Conservation (phyloP, 2,888 invertebrate species). For the Drosophila antonietae region DNA sequence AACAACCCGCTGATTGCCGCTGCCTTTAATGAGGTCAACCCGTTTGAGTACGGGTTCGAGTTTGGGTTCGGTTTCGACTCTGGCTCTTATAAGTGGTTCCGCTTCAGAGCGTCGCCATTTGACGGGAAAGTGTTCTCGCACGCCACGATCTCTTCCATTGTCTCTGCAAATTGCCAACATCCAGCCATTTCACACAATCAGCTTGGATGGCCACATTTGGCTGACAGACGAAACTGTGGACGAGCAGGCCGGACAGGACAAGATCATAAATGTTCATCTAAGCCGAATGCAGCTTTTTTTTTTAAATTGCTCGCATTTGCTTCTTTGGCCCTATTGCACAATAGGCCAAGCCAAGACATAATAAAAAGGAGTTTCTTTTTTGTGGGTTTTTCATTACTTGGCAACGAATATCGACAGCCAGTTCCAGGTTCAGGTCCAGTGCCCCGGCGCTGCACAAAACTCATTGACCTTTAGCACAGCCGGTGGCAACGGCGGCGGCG, state of each 20-base stretch:
- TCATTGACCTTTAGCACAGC: constrained; percentile 76
- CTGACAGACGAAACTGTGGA: constrained; percentile 4
- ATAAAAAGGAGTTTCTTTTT: constrained; percentile 28
- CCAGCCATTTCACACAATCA: constrained; percentile 56
- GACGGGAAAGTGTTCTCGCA: constrained; percentile 69
- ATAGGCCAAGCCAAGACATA: constrained; percentile 19
- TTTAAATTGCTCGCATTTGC: constrained; percentile 49
- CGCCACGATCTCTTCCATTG: constrained; percentile 37
- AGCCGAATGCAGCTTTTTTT: constrained; percentile 16
- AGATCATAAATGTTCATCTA: constrained; percentile 14
- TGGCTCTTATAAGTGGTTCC: constrained; percentile 61
- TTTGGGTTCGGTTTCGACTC: constrained; percentile 3
- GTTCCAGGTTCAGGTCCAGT: constrained; percentile 77
- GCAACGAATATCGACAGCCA: constrained; percentile 46
- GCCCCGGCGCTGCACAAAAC: constrained; percentile 61
- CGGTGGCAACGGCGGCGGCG: constrained; percentile 15
- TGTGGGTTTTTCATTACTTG: constrained; percentile 17
- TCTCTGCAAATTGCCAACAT: constrained; percentile 49
- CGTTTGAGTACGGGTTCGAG: constrained; percentile 44
- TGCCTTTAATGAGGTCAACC: constrained; percentile 71
- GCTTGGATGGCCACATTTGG: constrained; percentile 21
- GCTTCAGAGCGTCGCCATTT: constrained; percentile 58
- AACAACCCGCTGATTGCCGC: constrained; percentile 53
- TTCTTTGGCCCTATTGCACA: constrained; percentile 51
- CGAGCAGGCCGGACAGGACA: not conserved